A percentile compares a stretch with the other conserved stretches of the same genome.
phyloP scores from a whole-genome alignment of 2,797 vertebrate species.

The Siniperca obscura region DNA sequence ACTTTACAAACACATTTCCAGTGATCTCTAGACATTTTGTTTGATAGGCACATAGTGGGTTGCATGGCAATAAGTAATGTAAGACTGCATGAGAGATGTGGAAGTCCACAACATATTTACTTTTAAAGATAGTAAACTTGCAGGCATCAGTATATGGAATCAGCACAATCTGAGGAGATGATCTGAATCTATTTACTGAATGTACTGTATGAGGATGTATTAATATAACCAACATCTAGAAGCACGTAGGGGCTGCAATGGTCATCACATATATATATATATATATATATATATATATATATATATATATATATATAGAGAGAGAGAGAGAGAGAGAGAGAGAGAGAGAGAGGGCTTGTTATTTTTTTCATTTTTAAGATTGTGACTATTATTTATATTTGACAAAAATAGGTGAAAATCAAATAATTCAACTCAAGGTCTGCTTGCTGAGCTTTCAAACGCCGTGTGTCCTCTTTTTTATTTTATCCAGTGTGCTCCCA shows the following conservation, averaged over 20 bases:
- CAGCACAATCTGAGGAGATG: constrained; percentile 29
- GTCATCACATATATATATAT: too few species aligned
- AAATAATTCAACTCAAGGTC: not conserved
- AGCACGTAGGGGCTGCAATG: not conserved
- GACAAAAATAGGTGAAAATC: not conserved
- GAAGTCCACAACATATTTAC: constrained; percentile 30
- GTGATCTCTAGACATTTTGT: not conserved
- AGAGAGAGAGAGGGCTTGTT: too few species aligned
- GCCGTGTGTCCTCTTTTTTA: too few species aligned
- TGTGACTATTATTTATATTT: not conserved
- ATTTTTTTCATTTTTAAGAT: not conserved
- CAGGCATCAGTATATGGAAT: constrained; percentile 24
- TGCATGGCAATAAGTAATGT: constrained; percentile 3
- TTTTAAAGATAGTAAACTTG: constrained; percentile 42
- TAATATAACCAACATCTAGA: not conserved
- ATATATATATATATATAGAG: too few species aligned
- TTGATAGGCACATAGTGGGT: constrained; percentile 10
- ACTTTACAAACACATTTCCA: constrained; percentile 1
- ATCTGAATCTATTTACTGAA: constrained; percentile 28
- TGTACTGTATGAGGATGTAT: not conserved
- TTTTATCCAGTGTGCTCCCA: too few species aligned
- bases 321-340: too few species aligned
- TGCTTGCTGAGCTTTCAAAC: not conserved
- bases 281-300: too few species aligned
- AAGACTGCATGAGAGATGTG: constrained; percentile 23